Conservation (phyloP, 2,113 vertebrate species). For the Bos indicus region DNA sequence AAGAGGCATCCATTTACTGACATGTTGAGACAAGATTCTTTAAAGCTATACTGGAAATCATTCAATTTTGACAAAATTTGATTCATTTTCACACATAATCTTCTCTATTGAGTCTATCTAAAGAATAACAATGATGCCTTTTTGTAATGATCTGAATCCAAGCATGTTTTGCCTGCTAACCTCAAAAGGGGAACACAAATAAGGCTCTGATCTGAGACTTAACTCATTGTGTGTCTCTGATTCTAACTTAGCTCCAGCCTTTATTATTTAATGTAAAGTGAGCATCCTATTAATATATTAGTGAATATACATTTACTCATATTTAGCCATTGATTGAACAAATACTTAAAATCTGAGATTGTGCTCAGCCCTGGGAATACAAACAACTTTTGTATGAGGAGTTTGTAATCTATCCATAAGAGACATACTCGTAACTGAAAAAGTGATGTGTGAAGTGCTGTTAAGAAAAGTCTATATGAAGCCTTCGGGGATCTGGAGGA, state of each 20-base stretch:
- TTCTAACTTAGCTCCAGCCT: background rate
- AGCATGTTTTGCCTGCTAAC: background rate
- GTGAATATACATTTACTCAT: background rate
- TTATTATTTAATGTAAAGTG: background rate
- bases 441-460: background rate
- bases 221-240: background rate
- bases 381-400: background rate
- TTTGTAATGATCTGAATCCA: background rate
- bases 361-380: background rate
- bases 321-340: background rate
- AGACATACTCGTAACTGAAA: background rate
- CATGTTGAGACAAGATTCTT: background rate
- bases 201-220: background rate
- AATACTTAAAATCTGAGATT: background rate
- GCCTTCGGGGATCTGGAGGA: background rate
- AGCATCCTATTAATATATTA: background rate
- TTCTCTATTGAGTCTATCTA: background rate
- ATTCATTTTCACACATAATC: background rate
- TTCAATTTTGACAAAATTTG: slow-evolving; percentile 9
- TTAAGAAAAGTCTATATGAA: background rate
- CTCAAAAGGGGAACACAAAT: background rate
- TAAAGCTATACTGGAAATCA: background rate
- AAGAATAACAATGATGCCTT: background rate
- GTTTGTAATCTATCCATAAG: background rate
- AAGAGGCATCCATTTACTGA: background rate